Conservation (phyloP, 2,797 vertebrate species). For the Cynodonichthys magdalenae region DNA sequence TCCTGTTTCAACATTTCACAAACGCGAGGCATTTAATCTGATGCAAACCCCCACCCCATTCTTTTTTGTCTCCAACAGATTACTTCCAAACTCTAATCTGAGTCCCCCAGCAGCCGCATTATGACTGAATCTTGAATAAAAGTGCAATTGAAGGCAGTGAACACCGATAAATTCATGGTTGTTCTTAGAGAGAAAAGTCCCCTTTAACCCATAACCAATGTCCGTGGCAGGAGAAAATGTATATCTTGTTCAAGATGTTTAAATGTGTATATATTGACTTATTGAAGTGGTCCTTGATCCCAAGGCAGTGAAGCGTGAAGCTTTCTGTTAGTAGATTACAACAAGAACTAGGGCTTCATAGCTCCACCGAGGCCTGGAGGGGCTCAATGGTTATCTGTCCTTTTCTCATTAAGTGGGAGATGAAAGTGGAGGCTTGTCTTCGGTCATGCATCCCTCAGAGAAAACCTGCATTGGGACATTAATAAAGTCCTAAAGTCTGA, state of each 20-base stretch:
- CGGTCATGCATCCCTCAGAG: conserved; percentile 65
- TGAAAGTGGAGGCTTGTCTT: conserved; percentile 67
- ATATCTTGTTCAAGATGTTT: conserved; percentile 57
- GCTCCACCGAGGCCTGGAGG: conserved; percentile 55
- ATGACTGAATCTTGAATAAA: conserved; percentile 11
- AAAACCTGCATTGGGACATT: conserved; percentile 66
- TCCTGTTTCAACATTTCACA: background rate
- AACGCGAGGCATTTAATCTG: background rate
- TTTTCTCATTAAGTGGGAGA: conserved; percentile 75
- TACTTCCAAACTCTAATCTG: conserved; percentile 22
- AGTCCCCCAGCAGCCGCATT: background rate
- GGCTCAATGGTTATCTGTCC: conserved; percentile 69
- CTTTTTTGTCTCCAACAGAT: conserved; percentile 7
- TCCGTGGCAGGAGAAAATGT: conserved; percentile 40
- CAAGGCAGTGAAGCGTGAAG: conserved; percentile 46
- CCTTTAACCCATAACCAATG: conserved; percentile 34
- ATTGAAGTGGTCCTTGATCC: conserved; percentile 54
- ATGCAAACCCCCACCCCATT: too few species aligned
- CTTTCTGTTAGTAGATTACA: conserved; percentile 64
- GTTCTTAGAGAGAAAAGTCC: background rate
- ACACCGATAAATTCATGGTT: background rate
- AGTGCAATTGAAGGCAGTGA: background rate
- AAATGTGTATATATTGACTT: conserved; percentile 70
- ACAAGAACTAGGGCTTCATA: conserved; percentile 47
- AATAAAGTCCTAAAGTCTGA: conserved; percentile 64